Evolutionary conservation across 2,113 vertebrate genomes (phyloP).

Genomic region (Pandion haliaetus): DNA sequence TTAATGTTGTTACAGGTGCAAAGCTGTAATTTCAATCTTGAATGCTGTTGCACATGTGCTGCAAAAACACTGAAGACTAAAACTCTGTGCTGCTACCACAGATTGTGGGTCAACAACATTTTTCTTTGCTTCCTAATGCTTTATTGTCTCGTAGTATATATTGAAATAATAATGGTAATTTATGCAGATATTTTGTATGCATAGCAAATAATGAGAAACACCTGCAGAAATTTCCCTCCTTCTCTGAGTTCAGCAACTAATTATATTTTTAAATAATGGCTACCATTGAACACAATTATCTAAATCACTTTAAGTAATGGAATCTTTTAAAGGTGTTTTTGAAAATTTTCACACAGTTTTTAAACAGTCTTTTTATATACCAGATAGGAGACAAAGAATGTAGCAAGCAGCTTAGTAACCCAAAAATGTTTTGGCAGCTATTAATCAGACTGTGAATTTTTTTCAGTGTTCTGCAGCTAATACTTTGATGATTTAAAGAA

Average conservation of each 20-base stretch:
- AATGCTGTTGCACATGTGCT: conserved; percentile 71
- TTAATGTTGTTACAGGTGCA: conserved; percentile 84
- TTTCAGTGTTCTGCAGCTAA: neutral
- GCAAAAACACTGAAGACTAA: conserved; percentile 76
- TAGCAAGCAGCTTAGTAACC: conserved; percentile 63
- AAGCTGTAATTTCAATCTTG: conserved; percentile 80
- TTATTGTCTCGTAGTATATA: conserved; percentile 86
- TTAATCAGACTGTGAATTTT: neutral
- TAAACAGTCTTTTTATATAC: conserved; percentile 77
- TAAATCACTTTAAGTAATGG: conserved; percentile 93
- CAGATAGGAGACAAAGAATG: conserved; percentile 66
- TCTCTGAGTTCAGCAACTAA: conserved; percentile 92
- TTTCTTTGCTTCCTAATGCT: conserved; percentile 84
- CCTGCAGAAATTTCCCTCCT: conserved; percentile 89
- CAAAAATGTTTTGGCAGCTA: conserved; percentile 57
- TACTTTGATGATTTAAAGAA: neutral
- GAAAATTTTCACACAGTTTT: conserved; percentile 78
- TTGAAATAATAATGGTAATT: conserved; percentile 88
- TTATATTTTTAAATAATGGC: conserved; percentile 98
- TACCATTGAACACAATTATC: conserved; percentile 92
- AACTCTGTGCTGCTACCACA: conserved; percentile 77
- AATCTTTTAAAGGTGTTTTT: conserved; percentile 92
- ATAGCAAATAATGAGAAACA: conserved; percentile 90
- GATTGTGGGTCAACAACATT: conserved; percentile 87
- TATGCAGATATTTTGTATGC: conserved; percentile 87